Percentiles rank a stretch among this genome's conserved stretches.
phyloP scores from a whole-genome alignment of 2,113 vertebrate species.

The Scophthalmus maximus region DNA sequence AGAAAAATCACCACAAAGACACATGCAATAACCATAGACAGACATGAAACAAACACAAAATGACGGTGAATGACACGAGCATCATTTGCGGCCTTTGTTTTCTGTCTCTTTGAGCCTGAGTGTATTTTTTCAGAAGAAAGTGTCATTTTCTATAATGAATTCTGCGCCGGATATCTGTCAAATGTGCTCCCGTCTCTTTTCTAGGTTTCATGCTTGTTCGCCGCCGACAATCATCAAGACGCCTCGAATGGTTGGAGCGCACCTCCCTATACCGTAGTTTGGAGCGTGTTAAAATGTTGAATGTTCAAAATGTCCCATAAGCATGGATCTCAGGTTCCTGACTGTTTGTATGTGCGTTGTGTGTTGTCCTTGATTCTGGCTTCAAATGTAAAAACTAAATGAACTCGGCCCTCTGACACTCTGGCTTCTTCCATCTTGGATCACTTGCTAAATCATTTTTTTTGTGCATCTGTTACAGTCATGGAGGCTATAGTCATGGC shows the following conservation, averaged over 20 bases:
- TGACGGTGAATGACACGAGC: background rate
- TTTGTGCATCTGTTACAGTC: background rate
- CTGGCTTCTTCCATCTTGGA: background rate
- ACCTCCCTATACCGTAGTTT: background rate
- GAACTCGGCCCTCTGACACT: background rate
- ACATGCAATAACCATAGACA: background rate
- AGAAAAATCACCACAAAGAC: background rate
- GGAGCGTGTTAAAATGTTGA: background rate
- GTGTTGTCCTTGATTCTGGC: background rate
- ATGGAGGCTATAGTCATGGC: background rate
- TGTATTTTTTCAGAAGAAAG: background rate
- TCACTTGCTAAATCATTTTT: background rate
- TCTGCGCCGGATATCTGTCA: background rate
- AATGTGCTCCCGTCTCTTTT: background rate
- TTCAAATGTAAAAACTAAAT: background rate
- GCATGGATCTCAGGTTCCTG: background rate
- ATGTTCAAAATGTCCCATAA: background rate
- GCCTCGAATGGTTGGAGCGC: background rate
- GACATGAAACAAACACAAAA: background rate
- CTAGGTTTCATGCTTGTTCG: background rate
- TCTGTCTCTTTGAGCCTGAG: background rate
- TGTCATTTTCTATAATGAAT: background rate
- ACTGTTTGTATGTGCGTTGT: background rate
- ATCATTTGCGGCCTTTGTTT: background rate
- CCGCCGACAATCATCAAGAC: background rate